These are phyloP conservation scores for Hydrozoanthus gracilis DNA, from an alignment of 92 coral and sea anemone species.

Conservation along the genomic window DNA sequence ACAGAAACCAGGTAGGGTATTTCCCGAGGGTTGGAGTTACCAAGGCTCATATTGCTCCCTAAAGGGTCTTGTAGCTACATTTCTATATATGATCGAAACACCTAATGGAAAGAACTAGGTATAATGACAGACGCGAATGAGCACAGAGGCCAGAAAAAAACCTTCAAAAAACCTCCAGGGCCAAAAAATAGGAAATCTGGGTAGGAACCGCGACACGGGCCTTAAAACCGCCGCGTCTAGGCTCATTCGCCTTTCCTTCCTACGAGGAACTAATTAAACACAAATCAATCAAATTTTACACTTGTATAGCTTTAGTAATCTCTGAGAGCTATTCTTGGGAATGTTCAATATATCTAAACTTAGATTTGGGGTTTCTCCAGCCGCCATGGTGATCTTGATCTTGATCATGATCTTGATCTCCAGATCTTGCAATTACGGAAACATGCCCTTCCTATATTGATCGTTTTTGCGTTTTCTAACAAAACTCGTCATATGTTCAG, in stretches of 20 bases:
- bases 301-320: neutral
- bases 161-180: no score
- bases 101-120: no score
- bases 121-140: no score
- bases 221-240: neutral
- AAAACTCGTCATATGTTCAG: neutral
- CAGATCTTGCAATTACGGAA: neutral
- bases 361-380: neutral
- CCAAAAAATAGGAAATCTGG: constrained; percentile 15
- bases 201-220: constrained; percentile 16
- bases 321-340: neutral
- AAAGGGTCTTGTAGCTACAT: no score
- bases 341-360: neutral
- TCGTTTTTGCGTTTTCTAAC: constrained; percentile 20
- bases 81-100: no score
- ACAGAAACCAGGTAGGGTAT: no score
- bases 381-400: neutral
- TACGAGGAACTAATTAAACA: constrained; percentile 9
- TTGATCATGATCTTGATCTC: neutral
- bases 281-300: neutral
- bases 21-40: no score
- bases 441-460: constrained; percentile 16
- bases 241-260: constrained; percentile 20
- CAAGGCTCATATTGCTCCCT: no score
- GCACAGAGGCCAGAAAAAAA: no score